phyloP scores from a whole-genome alignment of 2,797 vertebrate species.

The Serranus cabrilla region DNA sequence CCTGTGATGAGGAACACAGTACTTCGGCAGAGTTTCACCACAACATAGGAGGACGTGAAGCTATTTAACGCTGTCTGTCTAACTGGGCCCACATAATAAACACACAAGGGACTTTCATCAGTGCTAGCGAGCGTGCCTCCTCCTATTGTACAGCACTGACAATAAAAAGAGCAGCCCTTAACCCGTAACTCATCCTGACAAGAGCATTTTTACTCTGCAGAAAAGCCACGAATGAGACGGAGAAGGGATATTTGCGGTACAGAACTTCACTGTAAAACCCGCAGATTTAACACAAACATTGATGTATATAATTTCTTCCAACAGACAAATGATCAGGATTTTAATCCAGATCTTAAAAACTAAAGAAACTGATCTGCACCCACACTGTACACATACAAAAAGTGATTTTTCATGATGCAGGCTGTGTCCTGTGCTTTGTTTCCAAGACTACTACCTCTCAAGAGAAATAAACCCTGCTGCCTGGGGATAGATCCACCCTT shows the following conservation, averaged over 20 bases:
- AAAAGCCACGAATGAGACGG: slow-evolving; percentile 12
- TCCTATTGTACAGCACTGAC: background rate
- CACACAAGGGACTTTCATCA: slow-evolving; percentile 11
- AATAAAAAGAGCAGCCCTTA: slow-evolving; percentile 24
- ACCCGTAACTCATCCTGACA: slow-evolving; percentile 35
- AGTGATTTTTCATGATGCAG: slow-evolving; percentile 4
- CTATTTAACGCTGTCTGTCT: slow-evolving; percentile 24
- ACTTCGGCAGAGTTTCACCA: slow-evolving; percentile 21
- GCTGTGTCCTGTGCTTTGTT: slow-evolving; percentile 25
- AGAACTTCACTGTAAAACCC: background rate
- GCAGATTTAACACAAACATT: background rate
- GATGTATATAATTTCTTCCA: background rate
- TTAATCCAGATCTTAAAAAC: background rate
- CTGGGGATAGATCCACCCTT: slow-evolving; percentile 12
- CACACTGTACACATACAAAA: background rate
- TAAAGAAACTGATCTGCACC: background rate
- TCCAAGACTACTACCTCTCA: slow-evolving; percentile 44
- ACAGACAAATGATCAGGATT: background rate
- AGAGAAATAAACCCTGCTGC: slow-evolving; percentile 8
- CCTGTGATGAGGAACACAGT: slow-evolving; percentile 10
- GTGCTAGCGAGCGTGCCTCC: background rate
- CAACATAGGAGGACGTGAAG: slow-evolving; percentile 22
- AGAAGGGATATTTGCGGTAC: slow-evolving; percentile 5
- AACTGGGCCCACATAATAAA: slow-evolving; percentile 4
- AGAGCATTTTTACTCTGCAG: slow-evolving; percentile 1